Percentiles rank a stretch among this genome's conserved stretches.
Evolutionary conservation across 2,888 invertebrate genomes (phyloP).

Genomic region (Ecdyonurus torrentis): DNA sequence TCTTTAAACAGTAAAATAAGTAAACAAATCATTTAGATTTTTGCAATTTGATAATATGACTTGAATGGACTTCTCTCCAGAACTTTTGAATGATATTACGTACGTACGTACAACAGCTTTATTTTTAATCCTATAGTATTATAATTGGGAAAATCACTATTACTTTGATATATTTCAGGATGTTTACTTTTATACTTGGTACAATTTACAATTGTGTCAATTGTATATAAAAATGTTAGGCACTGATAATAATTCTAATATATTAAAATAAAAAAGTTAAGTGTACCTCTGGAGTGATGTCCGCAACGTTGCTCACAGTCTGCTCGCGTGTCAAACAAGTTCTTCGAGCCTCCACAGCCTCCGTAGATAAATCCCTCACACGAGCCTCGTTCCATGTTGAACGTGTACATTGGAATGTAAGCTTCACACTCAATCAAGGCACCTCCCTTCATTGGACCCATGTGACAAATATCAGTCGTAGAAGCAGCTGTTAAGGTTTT

Average conservation of each 20-base stretch:
- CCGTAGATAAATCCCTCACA: conserved; percentile 4
- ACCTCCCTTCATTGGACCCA: neutral
- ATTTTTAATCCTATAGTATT: neutral
- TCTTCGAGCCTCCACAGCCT: conserved; percentile 1
- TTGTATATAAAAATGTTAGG: neutral
- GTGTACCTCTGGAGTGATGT: neutral
- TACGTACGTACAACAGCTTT: neutral
- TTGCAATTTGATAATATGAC: no score
- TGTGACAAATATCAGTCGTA: neutral
- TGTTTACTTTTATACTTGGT: neutral
- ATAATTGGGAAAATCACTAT: neutral
- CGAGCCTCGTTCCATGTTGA: neutral
- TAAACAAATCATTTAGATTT: no score
- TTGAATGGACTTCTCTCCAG: no score
- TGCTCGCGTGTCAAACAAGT: neutral
- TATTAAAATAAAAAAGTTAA: neutral
- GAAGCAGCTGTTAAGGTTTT: no score
- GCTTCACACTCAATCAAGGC: conserved; percentile 1
- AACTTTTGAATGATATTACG: no score
- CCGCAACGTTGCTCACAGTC: neutral
- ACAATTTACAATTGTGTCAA: neutral
- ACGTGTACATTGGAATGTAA: conserved; percentile 5
- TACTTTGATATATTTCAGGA: no score
- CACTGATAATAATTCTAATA: neutral
- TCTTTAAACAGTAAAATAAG: no score